Evolutionary conservation across 1,140 invertebrate genomes (phyloP), one percentile per base, ranked within the genome.

Genomic region (Plutomurus gul): DNA sequence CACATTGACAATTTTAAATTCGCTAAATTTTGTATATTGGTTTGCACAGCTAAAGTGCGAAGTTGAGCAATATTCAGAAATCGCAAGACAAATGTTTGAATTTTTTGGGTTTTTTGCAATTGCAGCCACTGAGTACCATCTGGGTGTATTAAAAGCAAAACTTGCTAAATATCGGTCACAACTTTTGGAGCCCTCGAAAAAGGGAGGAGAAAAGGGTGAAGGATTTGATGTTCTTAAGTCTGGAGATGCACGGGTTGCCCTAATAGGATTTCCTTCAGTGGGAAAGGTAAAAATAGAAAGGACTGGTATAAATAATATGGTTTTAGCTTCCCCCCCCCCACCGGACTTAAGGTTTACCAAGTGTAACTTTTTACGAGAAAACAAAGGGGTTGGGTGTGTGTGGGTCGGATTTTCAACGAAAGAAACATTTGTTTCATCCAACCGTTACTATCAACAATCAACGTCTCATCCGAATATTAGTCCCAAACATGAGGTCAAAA

Each of bases 221-320:
- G 98, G 98, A 10, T 99, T 99, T 88, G 98, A 99, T 93, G 98
- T 99, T 13, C 90, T 99, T 82, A 99, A 99, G 88, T 98, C 96
- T 84, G 98, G 98, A 49, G 98, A 99, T 93, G 98, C 98, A 5
- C 89, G 98, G 86, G 96, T 99, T 16, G 97, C 98, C 18, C 89
- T 99, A 4, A 99, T 99, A 85, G 97, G 97, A 77, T 99, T 99
- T 86, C 97, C 97, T 16, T 96, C 95, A 43, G 96, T 97, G 43
- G 96, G 96, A 88, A 97, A 97, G 87, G 92, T 93, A 86, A 85
- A n/a, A n/a, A n/a, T n/a, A n/a, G n/a, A n/a, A n/a, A n/a, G n/a
- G n/a, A n/a, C n/a, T n/a, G n/a, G n/a, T n/a, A n/a, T n/a, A n/a
- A n/a, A n/a, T n/a, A n/a, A n/a, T n/a, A n/a, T n/a, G n/a, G n/a